Evolutionary conservation across 1,140 invertebrate genomes (phyloP).

Genomic region (Leptopilina boulardi): DNA sequence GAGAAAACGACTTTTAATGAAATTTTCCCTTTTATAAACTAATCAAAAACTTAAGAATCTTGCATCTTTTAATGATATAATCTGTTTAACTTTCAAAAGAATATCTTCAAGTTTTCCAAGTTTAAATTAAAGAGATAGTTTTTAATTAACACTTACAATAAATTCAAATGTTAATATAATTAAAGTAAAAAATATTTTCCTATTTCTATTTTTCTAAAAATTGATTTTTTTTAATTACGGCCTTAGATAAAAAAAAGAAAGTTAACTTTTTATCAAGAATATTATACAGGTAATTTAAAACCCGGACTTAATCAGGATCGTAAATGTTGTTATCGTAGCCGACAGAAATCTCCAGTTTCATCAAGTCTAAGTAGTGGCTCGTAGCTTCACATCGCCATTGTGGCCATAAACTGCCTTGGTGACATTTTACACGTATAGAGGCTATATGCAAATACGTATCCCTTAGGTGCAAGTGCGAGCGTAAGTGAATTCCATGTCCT

Average conservation of each 20-base stretch:
- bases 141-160: too few species aligned
- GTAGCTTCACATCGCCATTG: constrained; percentile 26
- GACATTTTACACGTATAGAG: constrained; percentile 21
- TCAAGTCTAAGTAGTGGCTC: constrained; percentile 26
- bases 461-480: constrained; percentile 3
- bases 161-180: too few species aligned
- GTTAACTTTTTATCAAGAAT: background rate
- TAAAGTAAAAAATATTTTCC: too few species aligned
- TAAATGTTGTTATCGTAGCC: constrained; percentile 15
- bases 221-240: background rate
- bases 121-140: too few species aligned
- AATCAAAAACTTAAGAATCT: too few species aligned
- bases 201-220: too few species aligned
- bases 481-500: background rate
- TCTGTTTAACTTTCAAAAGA: too few species aligned
- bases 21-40: too few species aligned
- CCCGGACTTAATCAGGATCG: constrained; percentile 20
- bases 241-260: background rate
- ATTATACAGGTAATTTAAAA: constrained; percentile 17
- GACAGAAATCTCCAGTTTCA: constrained; percentile 31
- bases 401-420: constrained; percentile 24
- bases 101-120: too few species aligned
- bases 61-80: too few species aligned
- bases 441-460: constrained; percentile 13
- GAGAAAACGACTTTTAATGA: too few species aligned